These are phyloP conservation scores for Oscheius sp. DNA, from an alignment of 2,888 invertebrate species.

Conservation along the genomic window DNA sequence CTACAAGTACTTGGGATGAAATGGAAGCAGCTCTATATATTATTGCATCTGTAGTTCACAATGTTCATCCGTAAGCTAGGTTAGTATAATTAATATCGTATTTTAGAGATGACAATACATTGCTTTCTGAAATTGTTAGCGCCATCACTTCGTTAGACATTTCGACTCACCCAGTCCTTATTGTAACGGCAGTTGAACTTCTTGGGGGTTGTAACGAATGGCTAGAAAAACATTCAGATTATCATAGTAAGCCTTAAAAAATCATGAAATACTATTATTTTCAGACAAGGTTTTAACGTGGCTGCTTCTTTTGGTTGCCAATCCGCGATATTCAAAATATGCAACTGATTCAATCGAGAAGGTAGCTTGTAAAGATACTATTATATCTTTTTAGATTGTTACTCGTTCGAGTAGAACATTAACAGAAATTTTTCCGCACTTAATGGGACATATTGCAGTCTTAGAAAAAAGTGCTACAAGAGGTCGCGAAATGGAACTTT, in stretches of 20 bases:
- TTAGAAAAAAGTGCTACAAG: slow-evolving; percentile 14
- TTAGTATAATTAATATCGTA: neutral
- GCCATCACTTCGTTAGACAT: slow-evolving; percentile 86
- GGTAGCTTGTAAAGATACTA: slow-evolving; percentile 23
- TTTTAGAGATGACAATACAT: slow-evolving; percentile 81
- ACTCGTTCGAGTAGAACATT: neutral
- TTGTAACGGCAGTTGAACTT: slow-evolving; percentile 81
- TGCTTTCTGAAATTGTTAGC: slow-evolving; percentile 90
- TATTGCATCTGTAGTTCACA: slow-evolving; percentile 81
- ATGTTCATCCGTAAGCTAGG: slow-evolving; percentile 89
- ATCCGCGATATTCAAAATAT: slow-evolving; percentile 16
- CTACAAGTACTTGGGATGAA: slow-evolving; percentile 80
- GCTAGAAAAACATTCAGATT: slow-evolving; percentile 86
- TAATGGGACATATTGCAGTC: slow-evolving; percentile 16
- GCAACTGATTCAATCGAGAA: slow-evolving; percentile 50
- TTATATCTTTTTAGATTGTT: slow-evolving; percentile 19
- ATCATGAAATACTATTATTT: slow-evolving; percentile 14
- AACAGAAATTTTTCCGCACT: neutral
- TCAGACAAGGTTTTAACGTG: slow-evolving; percentile 53
- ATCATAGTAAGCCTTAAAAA: slow-evolving; percentile 66
- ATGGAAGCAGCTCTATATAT: slow-evolving; percentile 92
- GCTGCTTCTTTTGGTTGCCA: slow-evolving; percentile 35
- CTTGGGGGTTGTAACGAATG: slow-evolving; percentile 82
- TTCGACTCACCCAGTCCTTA: slow-evolving; percentile 84
- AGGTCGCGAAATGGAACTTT: slow-evolving; percentile 12